Evolutionary conservation across 2,113 vertebrate genomes (phyloP), one percentile per base, ranked within the genome.

Genomic region (Anhinga rufa): DNA sequence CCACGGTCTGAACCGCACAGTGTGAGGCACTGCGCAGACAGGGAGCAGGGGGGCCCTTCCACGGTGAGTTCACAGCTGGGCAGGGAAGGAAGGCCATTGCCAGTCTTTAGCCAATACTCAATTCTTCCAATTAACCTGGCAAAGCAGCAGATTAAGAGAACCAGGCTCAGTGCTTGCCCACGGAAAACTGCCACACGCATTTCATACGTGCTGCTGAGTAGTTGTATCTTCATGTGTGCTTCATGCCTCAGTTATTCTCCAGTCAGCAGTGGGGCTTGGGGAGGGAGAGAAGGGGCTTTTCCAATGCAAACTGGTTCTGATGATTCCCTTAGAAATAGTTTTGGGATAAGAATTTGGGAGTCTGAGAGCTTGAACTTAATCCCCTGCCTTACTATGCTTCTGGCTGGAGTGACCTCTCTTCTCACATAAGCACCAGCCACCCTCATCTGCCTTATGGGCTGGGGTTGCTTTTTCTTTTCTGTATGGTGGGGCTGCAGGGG

Each of bases 1-100:
- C 64, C 38, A 9, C 6, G 34, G 36, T 42, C 76, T 57, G 42
- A 74, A 29, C 18, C 20, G 26, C 57, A 28, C 0, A 0, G n/a
- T 17, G 38, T 1, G 2, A 77, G 42, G 71, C 36, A 38, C 34
- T 10, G 34, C 46, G 72, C 46, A 61, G 68, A 12, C 12, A 54
- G 13, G 61, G 55, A 91, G 28, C 28, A 14, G n/a, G 9, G 18
- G 65, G 62, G 10, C 21, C 42, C 9, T 64, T 86, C 65, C 78
- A 70, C 0, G 0, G 20, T 55, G 36, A 54, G 34, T 48, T 81
- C 72, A 40, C 58, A 49, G 54, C 52, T 57, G 48, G 61, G 21
- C 51, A 51, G 25, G 28, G 76, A 85, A 92, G 61, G 34, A 82
- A n/a, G n/a, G n/a, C 32, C n/a, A n/a, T 19, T 40, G 29, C 26